Evolutionary conservation across 2,888 invertebrate species (phyloP), one percentile per base, ranked within the genome.

Genomic region (Nomada lathburiana): DNA sequence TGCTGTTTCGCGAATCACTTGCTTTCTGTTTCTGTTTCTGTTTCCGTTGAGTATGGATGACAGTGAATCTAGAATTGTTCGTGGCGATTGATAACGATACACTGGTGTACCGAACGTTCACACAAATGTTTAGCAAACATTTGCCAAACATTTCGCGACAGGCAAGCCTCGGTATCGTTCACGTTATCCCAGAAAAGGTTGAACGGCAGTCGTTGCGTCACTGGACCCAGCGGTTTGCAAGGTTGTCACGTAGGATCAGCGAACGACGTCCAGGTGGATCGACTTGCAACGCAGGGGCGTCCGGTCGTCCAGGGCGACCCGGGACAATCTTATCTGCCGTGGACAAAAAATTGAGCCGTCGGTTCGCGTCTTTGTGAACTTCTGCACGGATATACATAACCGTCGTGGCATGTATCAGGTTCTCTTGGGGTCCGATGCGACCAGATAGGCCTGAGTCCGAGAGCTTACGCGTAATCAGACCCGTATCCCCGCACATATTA

Each of bases 321-420:
- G 62, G 89, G 89, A 92, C 91, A 92, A 92, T 92, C 89, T 91
- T 92, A 92, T 92, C 92, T 90, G 67, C 63, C 86, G 78, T 82
- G 81, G 71, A 90, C 91, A 92, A 64, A 92, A 92, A 92, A 93
- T 92, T 90, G 92, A 92, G 89, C 90, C 88, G 92, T 93, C 92
- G 89, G 90, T 89, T 88, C 83, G 88, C 89, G 89, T 91, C 91
- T 91, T 91, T 91, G 90, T 90, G 86, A 87, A 88, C 85, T 87
- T 84, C 88, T 86, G 88, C 88, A 90, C 88, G 89, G 88, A 88
- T 90, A 91, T 91, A 87, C 89, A 89, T 90, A 91, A 89, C 89
- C 84, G 87, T 81, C 70, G 64, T 76, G 72, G 79, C 50, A 83
- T 36, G 91, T 92, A 92, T 92, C 92, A 90, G 90, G 92, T 92